Evolutionary conservation across 2,888 invertebrate species (phyloP).

Genomic region (Clitarchus hookeri): DNA sequence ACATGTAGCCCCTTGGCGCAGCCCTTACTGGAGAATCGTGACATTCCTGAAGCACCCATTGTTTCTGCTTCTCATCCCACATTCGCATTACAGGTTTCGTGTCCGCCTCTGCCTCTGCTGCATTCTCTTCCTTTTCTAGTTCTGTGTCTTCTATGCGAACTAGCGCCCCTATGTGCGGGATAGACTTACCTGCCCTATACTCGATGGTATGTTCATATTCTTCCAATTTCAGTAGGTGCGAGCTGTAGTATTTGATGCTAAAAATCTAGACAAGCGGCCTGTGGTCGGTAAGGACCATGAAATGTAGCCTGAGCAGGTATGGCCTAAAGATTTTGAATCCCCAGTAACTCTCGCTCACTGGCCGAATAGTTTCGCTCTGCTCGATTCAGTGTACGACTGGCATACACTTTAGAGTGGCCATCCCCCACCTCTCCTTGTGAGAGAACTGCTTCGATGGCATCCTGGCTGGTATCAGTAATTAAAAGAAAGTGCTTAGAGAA

Average conservation of each 20-base stretch:
- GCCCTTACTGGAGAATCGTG: constrained; percentile 10
- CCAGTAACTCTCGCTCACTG: constrained; percentile 51
- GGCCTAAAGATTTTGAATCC: constrained; percentile 47
- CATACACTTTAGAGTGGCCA: constrained; percentile 51
- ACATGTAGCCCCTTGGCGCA: not conserved
- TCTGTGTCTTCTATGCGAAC: too few relatives aligned
- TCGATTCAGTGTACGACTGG: constrained; percentile 48
- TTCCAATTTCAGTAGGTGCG: constrained; percentile 38
- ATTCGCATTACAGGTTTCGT: too few relatives aligned
- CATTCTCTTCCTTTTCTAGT: too few relatives aligned
- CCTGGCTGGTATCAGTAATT: constrained; percentile 51
- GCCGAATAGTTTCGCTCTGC: constrained; percentile 51
- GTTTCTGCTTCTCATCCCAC: too few relatives aligned
- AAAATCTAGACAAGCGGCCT: constrained; percentile 50
- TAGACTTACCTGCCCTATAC: constrained; percentile 48
- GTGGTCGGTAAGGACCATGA: constrained; percentile 41
- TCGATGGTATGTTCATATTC: constrained; percentile 50
- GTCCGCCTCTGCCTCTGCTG: too few relatives aligned
- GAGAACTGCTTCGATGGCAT: constrained; percentile 47
- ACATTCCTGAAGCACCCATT: not conserved
- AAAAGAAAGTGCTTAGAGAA: constrained; percentile 47
- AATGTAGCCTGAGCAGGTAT: constrained; percentile 49
- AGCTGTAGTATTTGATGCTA: constrained; percentile 47
- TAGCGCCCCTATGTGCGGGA: constrained; percentile 48
- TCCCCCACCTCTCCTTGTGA: constrained; percentile 47